Evolutionary conservation across 92 coral and sea anemone genomes (phyloP), one percentile per base, ranked within the genome.

Genomic region (Zoanthus solanderi): DNA sequence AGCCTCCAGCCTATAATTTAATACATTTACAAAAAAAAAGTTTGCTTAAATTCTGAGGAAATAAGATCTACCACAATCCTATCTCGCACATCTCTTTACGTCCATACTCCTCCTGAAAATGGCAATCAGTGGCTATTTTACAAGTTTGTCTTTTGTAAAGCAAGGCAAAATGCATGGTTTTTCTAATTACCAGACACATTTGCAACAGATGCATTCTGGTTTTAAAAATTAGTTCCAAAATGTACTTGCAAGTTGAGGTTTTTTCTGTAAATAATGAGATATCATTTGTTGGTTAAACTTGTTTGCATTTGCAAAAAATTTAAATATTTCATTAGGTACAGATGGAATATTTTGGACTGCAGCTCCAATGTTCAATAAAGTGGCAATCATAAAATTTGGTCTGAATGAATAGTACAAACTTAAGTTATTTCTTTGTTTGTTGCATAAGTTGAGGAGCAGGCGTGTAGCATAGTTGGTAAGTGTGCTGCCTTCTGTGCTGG

Each of bases 251-350:
- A 34, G 30, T 57, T n/a, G 37, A n/a, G 31, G 12, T 9, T 53
- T 76, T 76, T 47, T 53, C 63, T 52, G 82, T 76, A 76, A 75
- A 53, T 76, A 29, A 28, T 42, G 23, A 29, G 63, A 53, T 76
- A 76, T 15, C 11, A 34, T 10, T 12, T 50, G 42, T 76, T 76
- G 45, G 45, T 52, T 76, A 29, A 76, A 76, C 82, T 76, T 76
- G 37, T 76, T 76, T 76, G 82, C 82, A 76, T 76, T 76, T 76
- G 82, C 82, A 76, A 76, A 76, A 63, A 17, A 63, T 17, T 16
- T 75, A 75, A 32, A 34, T 34, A 73, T 73, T 42, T 32, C 50
- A 72, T 37, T 45, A 32, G 82, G 9, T 53, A 53, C 16, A 32
- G 52, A 52, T 50, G 29, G 42, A 76, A 6, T 76, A 28, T 28